Evolutionary conservation across 2,888 invertebrate genomes (phyloP), one percentile per base, ranked within the genome.

Genomic region (Hetaerina titia): DNA sequence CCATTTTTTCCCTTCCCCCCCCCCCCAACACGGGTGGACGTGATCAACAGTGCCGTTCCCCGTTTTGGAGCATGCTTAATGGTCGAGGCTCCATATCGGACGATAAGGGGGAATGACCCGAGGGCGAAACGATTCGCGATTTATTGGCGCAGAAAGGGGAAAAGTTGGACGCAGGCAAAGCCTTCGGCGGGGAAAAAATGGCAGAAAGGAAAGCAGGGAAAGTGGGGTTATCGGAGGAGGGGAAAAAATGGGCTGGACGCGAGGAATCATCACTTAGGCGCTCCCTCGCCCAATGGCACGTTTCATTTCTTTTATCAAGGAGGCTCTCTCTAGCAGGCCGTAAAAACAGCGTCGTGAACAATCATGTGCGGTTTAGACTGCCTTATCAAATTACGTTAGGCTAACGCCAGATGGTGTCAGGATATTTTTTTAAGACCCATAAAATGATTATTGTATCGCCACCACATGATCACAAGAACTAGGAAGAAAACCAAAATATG

Each of bases 41-140:
- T 90, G 90, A 90, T 90, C 90, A 90, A 90, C 90, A 64, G 45
- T 31, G 90, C 45, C 90, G 64, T 58, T 64, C 64, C 31, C 2
- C 31, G 90, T 56, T 63, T 90, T 25, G 19, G 64, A 19, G 90
- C 64, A 90, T 90, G 90, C 90, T 90, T 90, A 90, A 90, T 90
- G 90, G 90, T 8, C 45, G 5, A 69, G n/a, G 90, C 60, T 25
- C 25, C 58, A 58, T 69, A 69, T 60, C 31, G 56, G 45, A 7
- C 45, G 90, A 58, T n/a, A 60, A 60, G 60, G 25, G 90, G 25
- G 63, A 90, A 90, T 63, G 90, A 90, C 90, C 90, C 31, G 25
- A n/a, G 90, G 60, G 60, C 90, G 31, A 31, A 64, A 31, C 90
- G 90, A 90, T 90, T 90, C 19, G 64, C 90, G 45, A 90, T 90